Evolutionary conservation across 2,888 invertebrate genomes (phyloP).

Genomic region (Pinctada fucata): DNA sequence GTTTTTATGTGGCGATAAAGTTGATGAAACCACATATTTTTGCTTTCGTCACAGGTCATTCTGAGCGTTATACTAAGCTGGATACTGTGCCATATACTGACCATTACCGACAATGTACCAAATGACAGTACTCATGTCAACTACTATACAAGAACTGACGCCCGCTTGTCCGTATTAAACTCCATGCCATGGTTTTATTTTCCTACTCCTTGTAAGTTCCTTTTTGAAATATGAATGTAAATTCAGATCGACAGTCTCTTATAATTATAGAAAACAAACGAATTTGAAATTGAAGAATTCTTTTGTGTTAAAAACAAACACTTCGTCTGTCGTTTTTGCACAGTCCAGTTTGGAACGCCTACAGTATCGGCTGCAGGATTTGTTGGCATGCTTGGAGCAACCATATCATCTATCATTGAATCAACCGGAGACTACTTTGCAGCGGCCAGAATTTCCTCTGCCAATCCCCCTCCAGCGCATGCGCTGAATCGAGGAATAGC

Average conservation of each 20-base stretch:
- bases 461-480: slow-evolving; percentile 89
- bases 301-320: no score
- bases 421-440: slow-evolving; percentile 91
- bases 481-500: slow-evolving; percentile 86
- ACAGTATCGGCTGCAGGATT: slow-evolving; percentile 68
- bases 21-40: no score
- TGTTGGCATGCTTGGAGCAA: slow-evolving; percentile 69
- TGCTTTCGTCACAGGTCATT: slow-evolving; percentile 49
- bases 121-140: slow-evolving; percentile 35
- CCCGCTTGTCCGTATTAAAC: slow-evolving; percentile 46
- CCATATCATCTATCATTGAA: slow-evolving; percentile 70
- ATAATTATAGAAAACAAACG: no score
- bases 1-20: no score
- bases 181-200: slow-evolving; percentile 58
- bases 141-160: slow-evolving; percentile 55
- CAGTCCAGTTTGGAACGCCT: slow-evolving; percentile 77
- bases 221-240: background rate
- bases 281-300: no score
- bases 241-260: no score
- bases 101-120: slow-evolving; percentile 52
- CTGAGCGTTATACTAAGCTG: slow-evolving; percentile 56
- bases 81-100: slow-evolving; percentile 55
- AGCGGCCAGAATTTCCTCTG: slow-evolving; percentile 84
- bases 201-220: slow-evolving; percentile 61
- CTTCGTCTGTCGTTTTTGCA: slow-evolving; percentile 63